Evolutionary conservation across 1,140 invertebrate genomes (phyloP).

Genomic region (Oppia nitens): DNA sequence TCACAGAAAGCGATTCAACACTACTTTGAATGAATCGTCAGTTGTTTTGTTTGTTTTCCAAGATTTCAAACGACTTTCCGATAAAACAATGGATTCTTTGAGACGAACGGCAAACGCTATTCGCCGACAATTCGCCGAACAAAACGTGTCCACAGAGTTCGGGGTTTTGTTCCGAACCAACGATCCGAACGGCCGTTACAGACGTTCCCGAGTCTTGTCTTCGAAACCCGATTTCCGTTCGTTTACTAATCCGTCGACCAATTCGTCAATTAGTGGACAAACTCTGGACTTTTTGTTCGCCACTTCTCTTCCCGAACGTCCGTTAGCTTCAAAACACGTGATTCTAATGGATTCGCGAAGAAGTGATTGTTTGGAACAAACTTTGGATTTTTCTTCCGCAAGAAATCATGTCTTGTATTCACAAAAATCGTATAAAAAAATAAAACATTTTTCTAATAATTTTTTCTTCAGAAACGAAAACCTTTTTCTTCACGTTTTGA

Average conservation of each 20-base stretch:
- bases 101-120: too few relatives aligned
- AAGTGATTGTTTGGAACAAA: not conserved
- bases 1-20: not conserved
- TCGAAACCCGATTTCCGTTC: too few relatives aligned
- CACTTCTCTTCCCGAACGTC: not conserved
- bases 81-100: too few relatives aligned
- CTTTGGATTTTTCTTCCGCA: not conserved
- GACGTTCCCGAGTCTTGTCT: too few relatives aligned
- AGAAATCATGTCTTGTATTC: not conserved
- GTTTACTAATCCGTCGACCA: too few relatives aligned
- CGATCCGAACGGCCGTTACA: too few relatives aligned
- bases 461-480: not conserved
- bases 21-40: not conserved
- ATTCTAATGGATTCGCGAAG: not conserved
- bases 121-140: too few relatives aligned
- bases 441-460: not conserved
- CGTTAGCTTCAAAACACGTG: not conserved
- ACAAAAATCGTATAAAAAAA: too few relatives aligned
- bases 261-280: too few relatives aligned
- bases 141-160: too few relatives aligned
- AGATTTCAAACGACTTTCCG: constrained; percentile 4
- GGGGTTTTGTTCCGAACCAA: too few relatives aligned
- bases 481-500: not conserved
- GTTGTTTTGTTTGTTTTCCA: not conserved
- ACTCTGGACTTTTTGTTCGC: not conserved